Percentiles rank a stretch among this genome's conserved stretches.
Evolutionary conservation across 53 echinoderm and acorn worm genomes (phyloP).

Genomic region (Paracentrotus lividus): DNA sequence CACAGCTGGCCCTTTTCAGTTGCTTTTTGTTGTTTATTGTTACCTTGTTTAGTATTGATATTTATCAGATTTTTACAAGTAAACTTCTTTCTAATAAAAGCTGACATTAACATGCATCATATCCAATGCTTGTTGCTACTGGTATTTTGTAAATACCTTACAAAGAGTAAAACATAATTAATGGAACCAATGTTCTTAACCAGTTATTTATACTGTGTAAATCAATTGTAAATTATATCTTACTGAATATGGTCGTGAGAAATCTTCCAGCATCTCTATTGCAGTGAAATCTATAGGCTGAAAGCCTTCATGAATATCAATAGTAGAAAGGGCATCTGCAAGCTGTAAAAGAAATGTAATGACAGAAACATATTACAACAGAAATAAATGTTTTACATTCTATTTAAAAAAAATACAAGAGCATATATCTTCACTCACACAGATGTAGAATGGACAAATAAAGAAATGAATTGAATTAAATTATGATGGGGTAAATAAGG

Average conservation of each 20-base stretch:
- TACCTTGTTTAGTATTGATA: too few species aligned
- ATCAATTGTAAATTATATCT: neutral
- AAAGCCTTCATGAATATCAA: slow-evolving; percentile 82
- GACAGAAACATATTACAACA: neutral
- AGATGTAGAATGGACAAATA: too few species aligned
- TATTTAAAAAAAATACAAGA: neutral
- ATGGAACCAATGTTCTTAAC: too few species aligned
- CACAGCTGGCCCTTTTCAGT: too few species aligned
- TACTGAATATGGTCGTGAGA: slow-evolving; percentile 85
- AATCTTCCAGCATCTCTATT: slow-evolving; percentile 91
- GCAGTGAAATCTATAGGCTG: slow-evolving; percentile 81
- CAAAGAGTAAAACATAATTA: too few species aligned
- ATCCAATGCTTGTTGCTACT: too few species aligned
- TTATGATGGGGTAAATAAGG: neutral
- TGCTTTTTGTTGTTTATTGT: too few species aligned
- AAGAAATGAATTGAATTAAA: neutral
- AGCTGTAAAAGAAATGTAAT: slow-evolving; percentile 65
- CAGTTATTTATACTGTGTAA: neutral
- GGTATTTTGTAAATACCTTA: too few species aligned
- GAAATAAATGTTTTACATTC: too few species aligned
- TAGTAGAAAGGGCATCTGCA: slow-evolving; percentile 81
- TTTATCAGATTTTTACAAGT: too few species aligned
- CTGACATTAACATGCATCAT: too few species aligned
- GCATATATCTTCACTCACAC: neutral
- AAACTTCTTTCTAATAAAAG: too few species aligned